phyloP scores from a whole-genome alignment of 2,888 invertebrate species.

The Drosophila trichaetosa region DNA sequence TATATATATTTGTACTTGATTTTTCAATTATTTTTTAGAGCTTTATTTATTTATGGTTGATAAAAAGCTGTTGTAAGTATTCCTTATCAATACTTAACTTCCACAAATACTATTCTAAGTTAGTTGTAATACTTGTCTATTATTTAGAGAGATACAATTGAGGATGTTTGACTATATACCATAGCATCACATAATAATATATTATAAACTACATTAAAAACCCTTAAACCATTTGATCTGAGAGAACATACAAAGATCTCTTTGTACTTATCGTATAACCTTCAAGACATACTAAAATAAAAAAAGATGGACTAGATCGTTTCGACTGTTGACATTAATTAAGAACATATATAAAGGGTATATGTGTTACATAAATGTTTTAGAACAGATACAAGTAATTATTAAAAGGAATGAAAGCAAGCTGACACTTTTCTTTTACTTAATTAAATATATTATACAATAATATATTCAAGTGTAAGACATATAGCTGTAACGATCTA shows the following conservation, averaged over 20 bases:
- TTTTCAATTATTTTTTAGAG: background rate
- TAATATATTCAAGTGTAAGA: background rate
- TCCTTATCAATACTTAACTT: background rate
- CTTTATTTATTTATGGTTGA: background rate
- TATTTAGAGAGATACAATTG: background rate
- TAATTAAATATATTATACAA: background rate
- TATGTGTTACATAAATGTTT: no score
- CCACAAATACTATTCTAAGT: background rate
- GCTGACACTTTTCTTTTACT: background rate
- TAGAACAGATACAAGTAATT: background rate
- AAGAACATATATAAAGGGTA: background rate
- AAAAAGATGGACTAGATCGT: background rate
- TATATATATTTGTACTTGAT: background rate
- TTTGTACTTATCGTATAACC: background rate
- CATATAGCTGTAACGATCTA: background rate
- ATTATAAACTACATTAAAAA: no score
- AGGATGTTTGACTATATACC: background rate
- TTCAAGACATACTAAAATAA: background rate
- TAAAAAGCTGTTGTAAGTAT: background rate
- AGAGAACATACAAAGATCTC: background rate
- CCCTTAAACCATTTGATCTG: no score
- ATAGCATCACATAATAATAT: background rate
- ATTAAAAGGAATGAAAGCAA: background rate
- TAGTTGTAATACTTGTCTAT: background rate
- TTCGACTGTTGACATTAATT: background rate